Percentiles rank a stretch among this genome's conserved stretches.
Evolutionary conservation across 30 jellyfish, hydroid and myxozoan genomes (phyloP).

Genomic region (Hydractinia echinata): DNA sequence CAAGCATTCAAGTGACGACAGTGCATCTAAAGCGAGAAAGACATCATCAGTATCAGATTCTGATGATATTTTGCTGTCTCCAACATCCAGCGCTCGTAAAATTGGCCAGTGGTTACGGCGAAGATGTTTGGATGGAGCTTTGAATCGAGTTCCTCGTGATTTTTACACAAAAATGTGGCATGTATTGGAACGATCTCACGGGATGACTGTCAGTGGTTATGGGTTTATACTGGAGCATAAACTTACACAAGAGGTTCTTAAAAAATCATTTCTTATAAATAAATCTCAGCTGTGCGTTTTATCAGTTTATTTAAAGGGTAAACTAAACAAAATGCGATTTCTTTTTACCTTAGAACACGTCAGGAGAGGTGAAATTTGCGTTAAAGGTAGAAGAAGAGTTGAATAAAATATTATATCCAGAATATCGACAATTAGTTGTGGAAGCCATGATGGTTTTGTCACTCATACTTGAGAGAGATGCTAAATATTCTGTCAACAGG

Average conservation of each 20-base stretch:
- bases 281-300: too few species aligned
- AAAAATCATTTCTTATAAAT: too few species aligned
- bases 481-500: constrained; percentile 24
- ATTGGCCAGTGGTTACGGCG: constrained; percentile 98
- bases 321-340: background rate
- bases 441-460: constrained; percentile 89
- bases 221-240: constrained; percentile 26
- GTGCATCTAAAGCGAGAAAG: background rate
- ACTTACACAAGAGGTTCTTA: constrained; percentile 25
- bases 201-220: constrained; percentile 16
- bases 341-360: constrained; percentile 65
- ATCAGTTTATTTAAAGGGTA: background rate
- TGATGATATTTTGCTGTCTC: background rate
- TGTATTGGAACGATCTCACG: constrained; percentile 48
- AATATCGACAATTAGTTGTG: constrained; percentile 87
- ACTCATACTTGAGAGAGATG: constrained; percentile 56
- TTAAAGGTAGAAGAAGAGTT: constrained; percentile 81
- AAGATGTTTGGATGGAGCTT: constrained; percentile 97
- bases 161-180: constrained; percentile 86
- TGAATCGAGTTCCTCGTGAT: constrained; percentile 83
- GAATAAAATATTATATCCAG: constrained; percentile 83
- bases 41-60: background rate
- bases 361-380: constrained; percentile 97
- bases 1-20: background rate
- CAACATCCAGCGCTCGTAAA: constrained; percentile 13